Conservation (phyloP, 2,113 vertebrate genomes). For the Thalassarche chlororhynchos region DNA sequence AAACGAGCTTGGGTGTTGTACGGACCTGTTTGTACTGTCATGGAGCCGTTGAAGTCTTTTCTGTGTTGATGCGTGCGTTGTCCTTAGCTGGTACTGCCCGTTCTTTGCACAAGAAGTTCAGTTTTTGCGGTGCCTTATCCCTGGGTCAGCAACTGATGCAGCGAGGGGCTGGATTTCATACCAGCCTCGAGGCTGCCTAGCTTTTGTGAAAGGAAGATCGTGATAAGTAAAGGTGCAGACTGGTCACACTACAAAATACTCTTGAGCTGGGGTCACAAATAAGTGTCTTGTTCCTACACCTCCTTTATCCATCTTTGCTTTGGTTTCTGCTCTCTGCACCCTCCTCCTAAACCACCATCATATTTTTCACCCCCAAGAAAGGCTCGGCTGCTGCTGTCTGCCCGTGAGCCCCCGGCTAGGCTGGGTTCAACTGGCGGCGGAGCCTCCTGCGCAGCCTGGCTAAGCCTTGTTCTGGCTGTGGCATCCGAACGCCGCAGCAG, state of each 20-base stretch:
- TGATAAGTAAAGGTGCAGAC: background rate
- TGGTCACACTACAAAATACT: background rate
- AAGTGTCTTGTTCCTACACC: background rate
- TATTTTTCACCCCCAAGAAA: background rate
- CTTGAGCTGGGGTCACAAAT: background rate
- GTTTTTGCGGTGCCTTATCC: conserved; percentile 45
- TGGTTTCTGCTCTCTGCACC: background rate
- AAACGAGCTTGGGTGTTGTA: rapidly evolving
- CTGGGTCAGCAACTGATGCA: rapidly evolving
- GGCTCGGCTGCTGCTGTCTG: background rate
- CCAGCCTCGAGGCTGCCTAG: background rate
- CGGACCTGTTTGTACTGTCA: rapidly evolving
- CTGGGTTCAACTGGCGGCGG: too few relatives aligned
- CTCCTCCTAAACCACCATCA: background rate
- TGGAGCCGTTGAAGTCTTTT: background rate
- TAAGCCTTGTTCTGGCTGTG: background rate
- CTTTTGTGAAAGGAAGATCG: background rate
- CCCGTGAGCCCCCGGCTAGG: background rate
- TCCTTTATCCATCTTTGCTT: background rate
- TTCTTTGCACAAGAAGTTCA: background rate
- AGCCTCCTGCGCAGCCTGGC: background rate
- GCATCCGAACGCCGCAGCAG: rapidly evolving
- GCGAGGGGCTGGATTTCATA: background rate
- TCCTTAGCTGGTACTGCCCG: background rate
- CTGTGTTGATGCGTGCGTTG: rapidly evolving